Base-by-base conservation (phyloP, 2,888 invertebrate species). In the Aphelenchoides bicaudatus region DNA sequence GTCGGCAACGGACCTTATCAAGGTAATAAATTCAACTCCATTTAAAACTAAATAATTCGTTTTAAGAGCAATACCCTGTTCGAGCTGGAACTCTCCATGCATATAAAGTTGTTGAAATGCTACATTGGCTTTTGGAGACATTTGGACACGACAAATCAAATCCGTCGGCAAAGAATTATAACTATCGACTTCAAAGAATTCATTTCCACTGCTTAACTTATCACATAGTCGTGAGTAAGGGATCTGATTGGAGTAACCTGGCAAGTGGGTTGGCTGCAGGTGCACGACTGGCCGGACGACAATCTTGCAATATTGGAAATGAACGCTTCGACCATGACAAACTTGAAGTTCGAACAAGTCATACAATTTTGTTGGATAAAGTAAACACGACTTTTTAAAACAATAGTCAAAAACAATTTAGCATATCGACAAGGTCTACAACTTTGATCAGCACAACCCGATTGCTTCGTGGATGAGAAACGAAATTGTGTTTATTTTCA, bases 151-250 rank as follows among this genome's bases (percentile, higher is more conserved):
- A 80, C 19, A 61, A 72, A 51, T 70, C 61, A 19, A 75, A 75
- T 30, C 75, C 72, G 5, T 66, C 66, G 10, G 30, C 64, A 8
- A 63, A 52, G 60, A 72, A 61, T 73, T 76, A 30, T 48, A 70
- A 63, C 37, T 72, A 72, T 52, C 73, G 80, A 46, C 75, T 82
- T 28, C 80, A 82, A 19, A 67, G 82, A 39, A 77, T 82, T 30
- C 82, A 82, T 67, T 82, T 82, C 63, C 81, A 82, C 62, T 82
- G 80, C n/a, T 70, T 82, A 19, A 81, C 81, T 2, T 82, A 79
- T 66, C 82, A 82, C 67, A 79, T 82, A 23, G 75, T 81, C 58
- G 73, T 75, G 5, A 68, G 68, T 27, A 58, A 64, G 6, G 79
- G 78, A 21, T 70, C 74, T 21, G 78, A 78, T 39, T 82, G 82